Base-by-base conservation (phyloP, 1,140 invertebrate species). In the Andrena cerasifolii region DNA sequence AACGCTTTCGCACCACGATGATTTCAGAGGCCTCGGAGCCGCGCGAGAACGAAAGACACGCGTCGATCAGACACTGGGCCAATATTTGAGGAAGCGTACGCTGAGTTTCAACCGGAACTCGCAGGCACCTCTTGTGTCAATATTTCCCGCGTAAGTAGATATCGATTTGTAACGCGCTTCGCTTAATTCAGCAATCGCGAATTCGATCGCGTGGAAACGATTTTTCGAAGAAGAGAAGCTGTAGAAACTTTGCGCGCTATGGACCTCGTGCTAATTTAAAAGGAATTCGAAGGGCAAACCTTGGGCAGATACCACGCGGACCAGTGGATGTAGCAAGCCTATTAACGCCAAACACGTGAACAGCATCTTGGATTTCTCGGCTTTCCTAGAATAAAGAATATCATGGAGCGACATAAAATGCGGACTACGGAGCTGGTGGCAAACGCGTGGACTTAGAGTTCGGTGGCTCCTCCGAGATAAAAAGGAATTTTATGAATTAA, bases 201-300 rank as follows among this genome's bases (percentile, higher is more conserved):
- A n/a, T 18, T 45, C 16, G 5, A 8, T 31, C 40, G 21, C 24
- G 59, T 36, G 31, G 21, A 59, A 3, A 21, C 31, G 33, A n/a
- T 40, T n/a, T 21, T 18, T 36, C 40, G 40, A 24, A 2, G 8
- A 0, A 58, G 5, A 21, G 0, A 45, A 8, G 43, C n/a, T 8
- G n/a, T 4, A 12, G 12, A 45, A 45, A 16, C 45, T 33, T 12
- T n/a, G n/a, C 3, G 18, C 33, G 4, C 18, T 12, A 36, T 59
- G 33, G n/a, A 21, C 18, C n/a, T 49, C 6, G 18, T 4, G 47
- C 4, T n/a, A 14, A 2, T 45, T 6, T 14, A n/a, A n/a, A n/a
- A n/a, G n/a, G 51, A n/a, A 78, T 68, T 72, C 14, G n/a, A 74
- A 73, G 4, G 12, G 8, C 82, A 54, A 74, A 83, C 82, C 82